Evolutionary conservation across 2,113 vertebrate species (phyloP), one percentile per base, ranked within the genome.

Genomic region (Cyrtonyx montezumae): DNA sequence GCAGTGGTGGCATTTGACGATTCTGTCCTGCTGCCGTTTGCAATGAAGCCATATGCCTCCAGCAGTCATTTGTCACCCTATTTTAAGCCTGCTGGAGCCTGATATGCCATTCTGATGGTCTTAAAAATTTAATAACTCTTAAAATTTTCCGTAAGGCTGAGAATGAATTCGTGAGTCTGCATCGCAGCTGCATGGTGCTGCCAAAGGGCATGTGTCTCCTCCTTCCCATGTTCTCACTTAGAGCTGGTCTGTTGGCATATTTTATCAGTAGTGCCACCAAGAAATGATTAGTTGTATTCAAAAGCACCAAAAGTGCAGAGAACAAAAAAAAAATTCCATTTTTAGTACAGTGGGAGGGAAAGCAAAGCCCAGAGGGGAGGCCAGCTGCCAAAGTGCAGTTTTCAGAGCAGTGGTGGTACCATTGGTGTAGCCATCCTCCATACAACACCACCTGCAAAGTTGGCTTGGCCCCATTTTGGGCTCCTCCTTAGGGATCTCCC

Each of bases 51-150:
- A 45, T 66, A 58, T 79, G 46, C 79, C 87, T 90, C 87, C 87
- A 61, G 74, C 51, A 75, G 62, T 58, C 79, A 84, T 90, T 90
- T 83, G 63, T 87, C 11, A 0, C 68, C 79, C 83, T 92, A 92
- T 92, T 87, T 94, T 90, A 79, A 90, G 87, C 58, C 2, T 9
- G 13, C 46, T 34, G 90, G 62, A 70, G 82, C 83, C 83, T 76
- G 83, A 83, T 90, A 28, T 62, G 45, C 82, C 51, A 25, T 80
- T 87, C 79, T 79, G 87, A 87, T 11, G 74, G 76, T 76, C 74
- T 75, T 92, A 75, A 92, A 90, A 84, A 56, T 79, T 82, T 90
- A 87, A 92, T 87, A 82, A 62, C 63, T 83, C 78, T 6, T 28
- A 49, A 86, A 59, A 87, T 79, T 55, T 83, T 82, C 90, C 66